A percentile compares a stretch with the other conserved stretches of the same genome.
These are phyloP conservation scores for Tipula confusa DNA, from an alignment of 2,888 invertebrate species.

Conservation along the genomic window DNA sequence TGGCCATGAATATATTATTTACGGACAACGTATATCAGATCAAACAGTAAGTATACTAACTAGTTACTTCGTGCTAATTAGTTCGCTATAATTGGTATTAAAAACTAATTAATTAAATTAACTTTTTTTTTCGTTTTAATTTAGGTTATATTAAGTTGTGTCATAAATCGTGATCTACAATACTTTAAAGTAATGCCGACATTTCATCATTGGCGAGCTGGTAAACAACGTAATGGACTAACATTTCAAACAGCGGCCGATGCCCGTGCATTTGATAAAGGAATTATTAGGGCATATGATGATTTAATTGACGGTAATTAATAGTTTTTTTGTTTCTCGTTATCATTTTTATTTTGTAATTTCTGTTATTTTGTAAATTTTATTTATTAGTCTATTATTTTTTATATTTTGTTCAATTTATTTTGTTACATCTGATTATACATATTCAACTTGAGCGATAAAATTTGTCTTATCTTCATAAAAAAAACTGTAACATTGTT, in stretches of 20 bases:
- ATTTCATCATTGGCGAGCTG: constrained; percentile 97
- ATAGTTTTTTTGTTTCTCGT: constrained; percentile 25
- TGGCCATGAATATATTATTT: constrained; percentile 86
- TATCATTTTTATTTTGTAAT: constrained; percentile 14
- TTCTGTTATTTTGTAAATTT: constrained; percentile 31
- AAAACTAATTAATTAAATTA: not conserved
- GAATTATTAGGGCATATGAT: constrained; percentile 82
- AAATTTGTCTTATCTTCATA: not conserved
- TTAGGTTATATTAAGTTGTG: constrained; percentile 89
- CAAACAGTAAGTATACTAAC: constrained; percentile 67
- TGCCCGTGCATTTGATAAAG: constrained; percentile 89
- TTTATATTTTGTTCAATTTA: constrained; percentile 14
- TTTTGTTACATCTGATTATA: constrained; percentile 3
- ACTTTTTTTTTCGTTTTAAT: constrained; percentile 37
- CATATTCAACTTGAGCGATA: not conserved
- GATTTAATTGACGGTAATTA: constrained; percentile 84
- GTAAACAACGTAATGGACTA: constrained; percentile 90
- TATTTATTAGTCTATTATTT: constrained; percentile 36
- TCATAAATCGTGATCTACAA: constrained; percentile 91
- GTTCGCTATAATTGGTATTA: not conserved
- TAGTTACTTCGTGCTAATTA: not conserved
- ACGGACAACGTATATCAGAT: constrained; percentile 88
- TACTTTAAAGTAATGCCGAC: constrained; percentile 98
- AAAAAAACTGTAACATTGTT: not conserved
- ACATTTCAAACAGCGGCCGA: constrained; percentile 95